Evolutionary conservation across 2,113 vertebrate species (phyloP).

Genomic region (Pluvialis apricaria): DNA sequence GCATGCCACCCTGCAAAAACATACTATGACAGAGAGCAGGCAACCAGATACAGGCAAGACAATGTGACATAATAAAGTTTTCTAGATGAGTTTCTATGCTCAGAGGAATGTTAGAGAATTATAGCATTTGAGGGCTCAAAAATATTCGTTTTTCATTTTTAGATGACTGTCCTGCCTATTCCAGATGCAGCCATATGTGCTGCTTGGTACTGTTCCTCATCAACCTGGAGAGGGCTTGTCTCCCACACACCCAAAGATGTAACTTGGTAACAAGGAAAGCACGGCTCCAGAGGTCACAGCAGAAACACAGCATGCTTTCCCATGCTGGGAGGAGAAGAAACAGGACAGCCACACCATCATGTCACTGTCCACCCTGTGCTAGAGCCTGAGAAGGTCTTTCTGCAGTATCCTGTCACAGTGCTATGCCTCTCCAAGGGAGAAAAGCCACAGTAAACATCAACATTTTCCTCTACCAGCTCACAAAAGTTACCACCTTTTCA

Average conservation of each 20-base stretch:
- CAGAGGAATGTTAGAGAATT: background rate
- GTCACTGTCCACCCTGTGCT: background rate
- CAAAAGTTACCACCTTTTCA: background rate
- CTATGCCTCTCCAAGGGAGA: fast-evolving
- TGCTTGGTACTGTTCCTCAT: background rate
- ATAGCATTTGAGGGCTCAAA: background rate
- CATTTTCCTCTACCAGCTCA: background rate
- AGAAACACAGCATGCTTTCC: background rate
- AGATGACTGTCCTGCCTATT: background rate
- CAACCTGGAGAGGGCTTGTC: background rate
- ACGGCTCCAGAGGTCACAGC: background rate
- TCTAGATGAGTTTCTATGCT: background rate
- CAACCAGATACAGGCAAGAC: background rate
- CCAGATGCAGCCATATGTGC: background rate
- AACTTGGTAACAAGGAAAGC: background rate
- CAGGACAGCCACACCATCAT: background rate
- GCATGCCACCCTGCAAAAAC: background rate
- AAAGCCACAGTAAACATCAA: background rate
- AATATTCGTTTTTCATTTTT: background rate
- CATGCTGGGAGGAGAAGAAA: background rate
- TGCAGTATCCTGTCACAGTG: background rate
- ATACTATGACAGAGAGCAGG: background rate
- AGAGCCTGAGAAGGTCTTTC: background rate
- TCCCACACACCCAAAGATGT: fast-evolving
- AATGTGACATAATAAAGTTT: background rate